Evolutionary conservation across 2,797 vertebrate species (phyloP).

Genomic region (Synanceia verrucosa): DNA sequence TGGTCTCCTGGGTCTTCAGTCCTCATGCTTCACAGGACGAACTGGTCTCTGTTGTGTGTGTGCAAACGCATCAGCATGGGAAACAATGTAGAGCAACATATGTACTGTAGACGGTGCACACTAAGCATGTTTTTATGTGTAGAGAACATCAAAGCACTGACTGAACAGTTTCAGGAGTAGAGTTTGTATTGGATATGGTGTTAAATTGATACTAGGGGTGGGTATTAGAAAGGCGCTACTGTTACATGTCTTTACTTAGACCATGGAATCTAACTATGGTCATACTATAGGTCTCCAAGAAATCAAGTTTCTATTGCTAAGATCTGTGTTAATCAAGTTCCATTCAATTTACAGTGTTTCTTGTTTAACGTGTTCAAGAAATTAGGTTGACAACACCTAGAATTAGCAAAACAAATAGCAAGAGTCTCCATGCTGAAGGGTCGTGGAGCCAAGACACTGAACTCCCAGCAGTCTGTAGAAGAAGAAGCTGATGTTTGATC

Average conservation of each 20-base stretch:
- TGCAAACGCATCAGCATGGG: slow-evolving; percentile 24
- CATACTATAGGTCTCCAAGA: neutral
- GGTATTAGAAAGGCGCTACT: too few relatives aligned
- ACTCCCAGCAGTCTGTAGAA: too few relatives aligned
- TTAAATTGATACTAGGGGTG: too few relatives aligned
- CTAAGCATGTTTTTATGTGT: slow-evolving; percentile 2
- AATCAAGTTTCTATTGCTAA: neutral
- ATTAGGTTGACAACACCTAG: too few relatives aligned
- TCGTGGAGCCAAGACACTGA: neutral
- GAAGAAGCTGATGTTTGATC: too few relatives aligned
- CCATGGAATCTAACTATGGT: neutral
- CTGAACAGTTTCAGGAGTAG: too few relatives aligned
- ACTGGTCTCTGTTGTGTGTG: slow-evolving; percentile 13
- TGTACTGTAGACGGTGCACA: neutral
- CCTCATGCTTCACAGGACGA: slow-evolving; percentile 52
- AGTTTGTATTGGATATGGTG: neutral
- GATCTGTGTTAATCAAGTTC: neutral
- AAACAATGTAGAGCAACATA: slow-evolving; percentile 42
- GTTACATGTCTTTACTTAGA: too few relatives aligned
- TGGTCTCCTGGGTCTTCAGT: slow-evolving; percentile 48
- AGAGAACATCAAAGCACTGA: neutral
- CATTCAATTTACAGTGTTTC: neutral
- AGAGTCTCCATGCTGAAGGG: too few relatives aligned
- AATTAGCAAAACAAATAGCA: too few relatives aligned
- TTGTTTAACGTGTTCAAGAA: neutral